These are phyloP conservation scores for Pangasius krempfi DNA, from an alignment of 2,797 vertebrate species.

Conservation along the genomic window DNA sequence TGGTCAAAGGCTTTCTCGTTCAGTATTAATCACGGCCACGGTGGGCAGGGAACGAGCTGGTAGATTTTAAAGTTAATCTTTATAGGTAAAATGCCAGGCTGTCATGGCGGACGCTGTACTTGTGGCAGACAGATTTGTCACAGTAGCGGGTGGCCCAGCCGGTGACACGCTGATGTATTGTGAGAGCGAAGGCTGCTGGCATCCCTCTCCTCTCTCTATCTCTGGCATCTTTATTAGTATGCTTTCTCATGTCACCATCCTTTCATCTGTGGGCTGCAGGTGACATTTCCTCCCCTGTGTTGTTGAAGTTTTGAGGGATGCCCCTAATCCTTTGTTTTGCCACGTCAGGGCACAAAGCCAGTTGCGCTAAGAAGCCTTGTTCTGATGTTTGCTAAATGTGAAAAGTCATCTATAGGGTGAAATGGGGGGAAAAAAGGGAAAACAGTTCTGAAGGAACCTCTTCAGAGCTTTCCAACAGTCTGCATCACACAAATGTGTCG, in stretches of 20 bases:
- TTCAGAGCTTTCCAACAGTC: not conserved
- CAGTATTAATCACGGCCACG: slow-evolving; percentile 46
- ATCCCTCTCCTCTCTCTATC: slow-evolving; percentile 14
- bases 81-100: slow-evolving; percentile 66
- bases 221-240: slow-evolving; percentile 47
- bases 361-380: slow-evolving; percentile 32
- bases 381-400: slow-evolving; percentile 58
- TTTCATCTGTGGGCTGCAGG: slow-evolving; percentile 43
- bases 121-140: slow-evolving; percentile 74
- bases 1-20: slow-evolving; percentile 26
- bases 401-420: slow-evolving; percentile 42
- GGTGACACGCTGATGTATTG: slow-evolving; percentile 70
- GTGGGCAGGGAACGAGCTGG: slow-evolving; percentile 34
- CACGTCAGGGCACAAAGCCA: not conserved
- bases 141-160: slow-evolving; percentile 57
- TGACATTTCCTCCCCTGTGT: slow-evolving; percentile 53
- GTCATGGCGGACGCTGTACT: slow-evolving; percentile 56
- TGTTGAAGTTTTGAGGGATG: slow-evolving; percentile 38
- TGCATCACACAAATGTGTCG: not conserved
- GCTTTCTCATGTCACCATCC: slow-evolving; percentile 42
- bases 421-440: no score
- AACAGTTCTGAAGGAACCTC: slow-evolving; percentile 5
- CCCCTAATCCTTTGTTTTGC: slow-evolving; percentile 39
- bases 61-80: slow-evolving; percentile 65
- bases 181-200: slow-evolving; percentile 58